phyloP scores from a whole-genome alignment of 2,888 invertebrate genomes.

The Microdon myrmicae region DNA sequence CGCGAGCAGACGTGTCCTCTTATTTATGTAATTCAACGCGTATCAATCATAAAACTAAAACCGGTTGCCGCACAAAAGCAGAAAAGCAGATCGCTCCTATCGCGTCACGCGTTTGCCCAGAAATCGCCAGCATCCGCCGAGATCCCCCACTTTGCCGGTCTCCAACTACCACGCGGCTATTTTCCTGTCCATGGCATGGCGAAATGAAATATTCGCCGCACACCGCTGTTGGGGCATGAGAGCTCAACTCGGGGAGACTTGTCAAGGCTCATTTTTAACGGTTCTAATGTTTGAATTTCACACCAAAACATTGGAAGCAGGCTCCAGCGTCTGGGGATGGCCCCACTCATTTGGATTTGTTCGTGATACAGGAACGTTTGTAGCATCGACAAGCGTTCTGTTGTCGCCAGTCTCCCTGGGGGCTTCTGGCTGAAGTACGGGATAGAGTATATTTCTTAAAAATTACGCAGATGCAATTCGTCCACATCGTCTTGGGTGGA shows the following conservation, averaged over 20 bases:
- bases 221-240: too few species aligned
- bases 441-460: constrained; percentile 32
- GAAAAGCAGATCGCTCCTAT: constrained; percentile 7
- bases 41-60: constrained; percentile 38
- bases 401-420: constrained; percentile 12
- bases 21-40: constrained; percentile 38
- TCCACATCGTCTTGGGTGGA: constrained; percentile 8
- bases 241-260: constrained; percentile 16
- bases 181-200: too few species aligned
- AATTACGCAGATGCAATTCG: constrained; percentile 46
- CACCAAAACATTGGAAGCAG: constrained; percentile 28
- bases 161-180: too few species aligned
- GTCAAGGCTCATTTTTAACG: constrained; percentile 38
- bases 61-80: constrained; percentile 19
- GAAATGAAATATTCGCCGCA: constrained; percentile 44
- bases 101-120: constrained; percentile 32
- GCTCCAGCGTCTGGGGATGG: constrained; percentile 32
- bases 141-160: too few species aligned
- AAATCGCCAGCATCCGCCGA: constrained; percentile 11
- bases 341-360: constrained; percentile 34
- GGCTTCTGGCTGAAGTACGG: constrained; percentile 17
- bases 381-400: constrained; percentile 3
- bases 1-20: constrained; percentile 25
- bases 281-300: constrained; percentile 38
- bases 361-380: constrained; percentile 39